phyloP scores from a whole-genome alignment of 2,797 vertebrate genomes.

The Epinephelus coioides region DNA sequence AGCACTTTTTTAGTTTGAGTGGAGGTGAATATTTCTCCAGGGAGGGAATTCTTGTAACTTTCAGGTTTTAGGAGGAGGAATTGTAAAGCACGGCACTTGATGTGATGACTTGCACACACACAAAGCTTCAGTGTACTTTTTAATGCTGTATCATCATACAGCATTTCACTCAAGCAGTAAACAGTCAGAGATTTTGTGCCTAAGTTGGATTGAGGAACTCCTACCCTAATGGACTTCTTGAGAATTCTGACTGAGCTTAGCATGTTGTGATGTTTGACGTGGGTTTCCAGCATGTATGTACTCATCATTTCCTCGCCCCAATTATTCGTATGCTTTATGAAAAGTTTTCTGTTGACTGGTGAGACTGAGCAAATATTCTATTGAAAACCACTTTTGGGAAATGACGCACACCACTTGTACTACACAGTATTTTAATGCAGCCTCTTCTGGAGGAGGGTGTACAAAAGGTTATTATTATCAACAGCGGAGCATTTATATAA shows the following conservation, averaged over 20 bases:
- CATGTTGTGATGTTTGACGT: conserved; percentile 17
- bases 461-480: conserved; percentile 5
- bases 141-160: conserved; percentile 19
- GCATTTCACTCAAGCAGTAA: background rate
- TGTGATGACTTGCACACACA: background rate
- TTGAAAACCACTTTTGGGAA: conserved; percentile 15
- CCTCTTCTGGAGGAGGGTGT: background rate
- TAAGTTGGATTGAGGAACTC: conserved; percentile 6
- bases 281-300: background rate
- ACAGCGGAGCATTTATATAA: conserved; percentile 15
- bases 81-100: conserved; percentile 1
- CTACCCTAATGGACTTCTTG: background rate
- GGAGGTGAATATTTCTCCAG: conserved; percentile 39
- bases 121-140: conserved; percentile 14
- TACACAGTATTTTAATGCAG: conserved; percentile 7
- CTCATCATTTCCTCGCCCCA: background rate
- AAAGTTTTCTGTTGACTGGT: conserved; percentile 28
- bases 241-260: conserved; percentile 8
- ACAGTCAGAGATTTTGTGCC: background rate
- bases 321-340: background rate
- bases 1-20: conserved; percentile 66
- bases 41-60: conserved; percentile 32
- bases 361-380: conserved; percentile 7
- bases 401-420: conserved; percentile 16
- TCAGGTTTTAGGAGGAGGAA: conserved; percentile 20